phyloP scores from a whole-genome alignment of 2,113 vertebrate species.

The Propithecus coquereli region DNA sequence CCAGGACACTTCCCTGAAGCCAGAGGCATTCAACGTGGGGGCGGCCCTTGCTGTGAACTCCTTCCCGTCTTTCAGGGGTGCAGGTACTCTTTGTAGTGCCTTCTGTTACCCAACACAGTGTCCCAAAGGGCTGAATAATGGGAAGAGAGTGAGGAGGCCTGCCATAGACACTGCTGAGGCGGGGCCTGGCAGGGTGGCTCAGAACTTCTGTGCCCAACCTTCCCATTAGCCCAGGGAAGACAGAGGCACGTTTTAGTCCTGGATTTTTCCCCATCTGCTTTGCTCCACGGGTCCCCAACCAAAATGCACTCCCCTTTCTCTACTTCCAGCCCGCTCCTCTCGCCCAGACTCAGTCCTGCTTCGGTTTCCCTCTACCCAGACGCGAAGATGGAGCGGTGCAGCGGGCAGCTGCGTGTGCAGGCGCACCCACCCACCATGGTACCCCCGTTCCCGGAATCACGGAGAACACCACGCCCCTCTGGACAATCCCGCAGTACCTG shows the following conservation, averaged over 20 bases:
- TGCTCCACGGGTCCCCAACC: background rate
- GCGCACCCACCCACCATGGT: background rate
- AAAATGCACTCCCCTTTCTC: background rate
- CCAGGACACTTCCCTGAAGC: background rate
- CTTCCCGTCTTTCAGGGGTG: background rate
- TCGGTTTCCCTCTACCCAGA: background rate
- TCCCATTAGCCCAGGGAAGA: background rate
- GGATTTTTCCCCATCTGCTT: background rate
- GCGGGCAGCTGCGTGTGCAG: background rate
- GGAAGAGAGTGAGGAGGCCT: background rate
- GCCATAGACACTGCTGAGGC: background rate
- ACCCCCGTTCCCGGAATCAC: background rate
- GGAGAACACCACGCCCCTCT: background rate
- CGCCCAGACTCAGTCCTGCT: background rate
- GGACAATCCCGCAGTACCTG: background rate
- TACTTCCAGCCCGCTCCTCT: background rate
- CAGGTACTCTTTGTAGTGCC: background rate
- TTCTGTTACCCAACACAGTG: background rate
- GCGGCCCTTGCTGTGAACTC: background rate
- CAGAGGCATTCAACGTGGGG: no score
- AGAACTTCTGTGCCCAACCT: background rate
- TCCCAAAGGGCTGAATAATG: background rate
- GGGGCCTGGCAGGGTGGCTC: background rate
- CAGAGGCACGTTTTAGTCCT: background rate
- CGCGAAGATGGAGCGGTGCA: accelerated